Evolutionary conservation across 2,113 vertebrate species (phyloP).

Genomic region (Leptodactylus fuscus): DNA sequence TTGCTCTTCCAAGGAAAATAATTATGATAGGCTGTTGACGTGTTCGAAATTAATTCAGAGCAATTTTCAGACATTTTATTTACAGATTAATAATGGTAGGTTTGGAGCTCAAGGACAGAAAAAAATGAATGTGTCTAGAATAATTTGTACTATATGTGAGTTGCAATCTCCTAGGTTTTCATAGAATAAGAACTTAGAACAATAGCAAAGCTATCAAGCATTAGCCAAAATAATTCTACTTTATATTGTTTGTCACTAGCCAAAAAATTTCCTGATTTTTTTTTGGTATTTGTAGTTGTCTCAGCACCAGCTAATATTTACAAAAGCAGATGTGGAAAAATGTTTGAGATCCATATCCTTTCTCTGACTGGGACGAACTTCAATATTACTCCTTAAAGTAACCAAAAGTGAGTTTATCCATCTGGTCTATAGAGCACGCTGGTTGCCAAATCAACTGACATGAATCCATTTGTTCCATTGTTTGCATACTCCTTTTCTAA

Average conservation of each 20-base stretch:
- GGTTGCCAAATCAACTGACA: background rate
- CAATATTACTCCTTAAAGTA: background rate
- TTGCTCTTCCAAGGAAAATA: slow-evolving; percentile 44
- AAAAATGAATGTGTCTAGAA: slow-evolving; percentile 4
- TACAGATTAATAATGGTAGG: slow-evolving; percentile 20
- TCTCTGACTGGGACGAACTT: background rate
- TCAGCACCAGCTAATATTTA: background rate
- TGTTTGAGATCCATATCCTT: background rate
- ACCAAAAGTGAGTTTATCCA: background rate
- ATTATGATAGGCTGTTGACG: slow-evolving; percentile 15
- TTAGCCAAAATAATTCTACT: background rate
- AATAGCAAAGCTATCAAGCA: background rate
- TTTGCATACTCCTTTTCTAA: background rate
- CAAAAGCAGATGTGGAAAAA: background rate
- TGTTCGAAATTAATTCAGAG: slow-evolving; percentile 28
- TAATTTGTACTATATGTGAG: background rate
- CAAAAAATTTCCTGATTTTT: background rate
- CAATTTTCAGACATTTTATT: slow-evolving; percentile 30
- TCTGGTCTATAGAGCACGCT: background rate
- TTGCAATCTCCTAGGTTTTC: background rate
- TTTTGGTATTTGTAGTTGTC: background rate
- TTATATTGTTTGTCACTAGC: background rate
- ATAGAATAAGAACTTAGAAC: background rate
- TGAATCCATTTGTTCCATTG: background rate
- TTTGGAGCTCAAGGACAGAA: slow-evolving; percentile 3